Evolutionary conservation across 2,888 invertebrate genomes (phyloP).

Genomic region (Halocaridina rubra): DNA sequence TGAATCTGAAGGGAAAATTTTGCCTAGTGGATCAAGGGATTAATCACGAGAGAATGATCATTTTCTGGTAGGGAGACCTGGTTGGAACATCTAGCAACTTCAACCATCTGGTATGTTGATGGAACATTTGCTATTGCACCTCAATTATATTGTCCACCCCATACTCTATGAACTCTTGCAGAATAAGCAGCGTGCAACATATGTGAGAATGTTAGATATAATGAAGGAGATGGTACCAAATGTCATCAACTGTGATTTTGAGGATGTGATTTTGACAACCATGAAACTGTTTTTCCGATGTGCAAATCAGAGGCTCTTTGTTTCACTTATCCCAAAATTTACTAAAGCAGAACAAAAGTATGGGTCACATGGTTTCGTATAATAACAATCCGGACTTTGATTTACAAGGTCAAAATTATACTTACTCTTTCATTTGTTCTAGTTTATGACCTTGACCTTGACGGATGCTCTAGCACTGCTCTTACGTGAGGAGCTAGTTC

Average conservation of each 20-base stretch:
- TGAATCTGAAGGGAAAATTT: neutral
- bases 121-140: too few species aligned
- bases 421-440: neutral
- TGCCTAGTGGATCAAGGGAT: neutral
- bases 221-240: neutral
- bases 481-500: neutral
- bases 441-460: neutral
- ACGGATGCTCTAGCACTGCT: neutral
- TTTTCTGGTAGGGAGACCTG: neutral
- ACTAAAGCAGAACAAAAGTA: neutral
- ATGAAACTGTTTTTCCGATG: neutral
- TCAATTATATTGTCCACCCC: too few species aligned
- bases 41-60: neutral
- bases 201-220: neutral
- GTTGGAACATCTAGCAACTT: too few species aligned
- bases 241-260: neutral
- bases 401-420: neutral
- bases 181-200: neutral
- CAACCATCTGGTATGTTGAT: too few species aligned
- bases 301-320: neutral
- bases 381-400: neutral
- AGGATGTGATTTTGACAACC: neutral
- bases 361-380: neutral
- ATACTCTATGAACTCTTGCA: too few species aligned
- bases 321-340: neutral